phyloP scores from a whole-genome alignment of 1,140 invertebrate species.

The Drosophila mauritiana region DNA sequence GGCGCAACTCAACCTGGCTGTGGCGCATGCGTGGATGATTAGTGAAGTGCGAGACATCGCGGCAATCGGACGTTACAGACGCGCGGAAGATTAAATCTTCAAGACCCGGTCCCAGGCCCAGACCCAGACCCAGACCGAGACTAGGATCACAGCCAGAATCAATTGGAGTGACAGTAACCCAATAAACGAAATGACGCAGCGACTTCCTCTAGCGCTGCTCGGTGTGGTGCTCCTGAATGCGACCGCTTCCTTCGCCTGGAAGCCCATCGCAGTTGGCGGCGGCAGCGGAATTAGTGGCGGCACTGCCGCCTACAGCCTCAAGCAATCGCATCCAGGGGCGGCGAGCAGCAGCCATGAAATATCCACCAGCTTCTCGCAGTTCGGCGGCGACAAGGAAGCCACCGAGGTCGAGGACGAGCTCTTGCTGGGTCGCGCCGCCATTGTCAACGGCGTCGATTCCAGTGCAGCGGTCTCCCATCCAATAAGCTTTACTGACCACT shows the following conservation, averaged over 20 bases:
- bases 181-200: not conserved
- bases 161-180: not conserved
- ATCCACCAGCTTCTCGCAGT: constrained; percentile 62
- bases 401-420: constrained; percentile 17
- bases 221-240: constrained; percentile 9
- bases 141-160: not conserved
- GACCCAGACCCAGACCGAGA: not conserved
- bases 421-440: constrained; percentile 4
- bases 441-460: constrained; percentile 20
- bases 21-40: constrained; percentile 75
- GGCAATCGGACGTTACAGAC: constrained; percentile 69
- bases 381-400: constrained; percentile 23
- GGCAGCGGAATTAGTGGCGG: constrained; percentile 14
- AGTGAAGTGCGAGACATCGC: constrained; percentile 79
- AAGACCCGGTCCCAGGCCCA: not conserved
- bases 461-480: constrained; percentile 10
- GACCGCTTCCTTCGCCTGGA: constrained; percentile 55
- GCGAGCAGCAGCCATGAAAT: constrained; percentile 67
- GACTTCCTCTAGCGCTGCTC: constrained; percentile 5
- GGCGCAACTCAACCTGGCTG: constrained; percentile 44
- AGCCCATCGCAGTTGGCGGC: constrained; percentile 58
- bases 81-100: constrained; percentile 21
- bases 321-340: constrained; percentile 78
- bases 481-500: constrained; percentile 43
- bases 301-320: constrained; percentile 67